Evolutionary conservation across 2,797 vertebrate species (phyloP), one percentile per base, ranked within the genome.

Genomic region (Staurois parvus): DNA sequence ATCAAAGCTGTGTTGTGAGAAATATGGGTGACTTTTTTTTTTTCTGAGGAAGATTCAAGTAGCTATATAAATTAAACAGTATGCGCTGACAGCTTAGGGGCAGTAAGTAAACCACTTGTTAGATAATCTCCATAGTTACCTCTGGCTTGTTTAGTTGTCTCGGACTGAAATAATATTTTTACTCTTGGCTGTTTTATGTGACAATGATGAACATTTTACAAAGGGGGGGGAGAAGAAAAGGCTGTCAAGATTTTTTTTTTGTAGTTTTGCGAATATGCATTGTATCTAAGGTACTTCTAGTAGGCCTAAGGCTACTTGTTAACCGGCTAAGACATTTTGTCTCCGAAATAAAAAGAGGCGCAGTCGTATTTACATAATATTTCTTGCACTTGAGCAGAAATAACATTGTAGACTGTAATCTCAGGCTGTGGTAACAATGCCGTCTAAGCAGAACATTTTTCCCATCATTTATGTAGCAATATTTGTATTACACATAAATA

Each of bases 71-170:
- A 99, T 97, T 96, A 96, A 96, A 94, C 94, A 94, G 91, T 91
- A 91, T 59, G 90, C 78, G 94, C 92, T 95, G 95, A 96, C 95
- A 96, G 96, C 92, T 94, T 94, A 88, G 90, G 91, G 92, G 93
- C 87, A 88, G 94, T 93, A 93, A 93, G 92, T 94, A 94, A 95
- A 94, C 92, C 89, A 90, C 92, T 93, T 91, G 89, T 91, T 88
- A 97, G 96, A 98, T 98, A 96, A 97, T 97, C 95, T 90, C 96
- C 95, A 97, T 97, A 93, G 97, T 93, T 95, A 98, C 96, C 89
- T 90, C 90, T 2, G 93, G 96, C 95, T 95, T 95, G 93, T 95
- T 94, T 94, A 96, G 93, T 92, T 88, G 94, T 93, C 92, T 94
- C 91, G 91, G 94, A 95, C 89, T 88, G 95, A 93, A 94, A 94